Base-by-base conservation (phyloP, 2,113 vertebrate species). In the Laticauda laticaudata region DNA sequence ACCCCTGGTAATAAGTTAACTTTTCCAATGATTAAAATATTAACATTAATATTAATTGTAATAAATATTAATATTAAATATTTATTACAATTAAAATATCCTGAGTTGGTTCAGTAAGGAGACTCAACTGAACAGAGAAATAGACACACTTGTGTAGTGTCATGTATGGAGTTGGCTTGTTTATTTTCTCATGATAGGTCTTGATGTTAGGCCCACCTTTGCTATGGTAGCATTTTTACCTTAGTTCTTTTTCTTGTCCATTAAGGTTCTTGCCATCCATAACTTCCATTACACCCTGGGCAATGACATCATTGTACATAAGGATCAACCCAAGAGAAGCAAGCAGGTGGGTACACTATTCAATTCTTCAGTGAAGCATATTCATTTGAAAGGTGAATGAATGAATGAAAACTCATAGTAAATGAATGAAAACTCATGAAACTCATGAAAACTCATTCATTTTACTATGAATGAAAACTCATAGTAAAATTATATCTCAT, bases 251-350 rank as follows among this genome's bases (percentile, higher is more conserved):
- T 64, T 87, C 53, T 26, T 23, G 3, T 92, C 51, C n/a, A 1
- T 90, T 57, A 90, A 96, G 96, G 87, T 93, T 93, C 48, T 93
- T 90, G 21, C 91, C 90, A 91, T 88, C 39, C 57, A 26, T 89
- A 89, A 48, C 64, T 94, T 94, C 86, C n/a, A 88, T 90, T 57
- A 39, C 20, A 39, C 88, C 89, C 57, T 1, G 21, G 90, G 75
- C 24, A 51, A 90, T 87, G 85, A 86, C 43, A 20, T 39, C 87
- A 9, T 8, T 64, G 85, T 91, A 24, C 93, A 55, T 61, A 81
- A 88, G 89, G 69, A 29, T 24, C 29, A 45, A 23, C 69, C 0
- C 86, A 91, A 92, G 64, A 92, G 43, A 90, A 95, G 4, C 57
- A 26, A 11, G 23, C 85, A 95, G 95, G 93, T 96, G 64, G 88